phyloP scores from a whole-genome alignment of 2,797 vertebrate genomes.

The Galagoides demidoff region DNA sequence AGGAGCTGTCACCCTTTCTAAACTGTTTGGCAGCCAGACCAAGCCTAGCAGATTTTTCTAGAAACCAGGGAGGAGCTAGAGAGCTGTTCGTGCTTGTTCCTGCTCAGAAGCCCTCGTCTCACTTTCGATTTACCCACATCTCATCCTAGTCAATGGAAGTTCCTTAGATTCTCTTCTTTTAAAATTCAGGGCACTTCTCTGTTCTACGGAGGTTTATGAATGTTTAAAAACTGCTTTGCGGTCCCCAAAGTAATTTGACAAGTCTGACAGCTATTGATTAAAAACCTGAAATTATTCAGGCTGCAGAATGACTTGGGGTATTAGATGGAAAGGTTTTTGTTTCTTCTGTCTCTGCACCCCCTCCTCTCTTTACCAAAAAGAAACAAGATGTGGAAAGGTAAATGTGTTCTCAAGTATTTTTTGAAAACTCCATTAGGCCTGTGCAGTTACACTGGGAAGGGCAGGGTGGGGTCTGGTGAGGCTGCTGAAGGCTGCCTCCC shows the following conservation, averaged over 20 bases:
- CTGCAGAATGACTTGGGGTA: slow-evolving; percentile 86
- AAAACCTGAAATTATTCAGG: slow-evolving; percentile 89
- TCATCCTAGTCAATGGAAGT: slow-evolving; percentile 84
- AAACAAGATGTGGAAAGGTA: slow-evolving; percentile 83
- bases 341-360: slow-evolving; percentile 37
- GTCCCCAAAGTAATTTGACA: slow-evolving; percentile 91
- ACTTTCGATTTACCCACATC: slow-evolving; percentile 82
- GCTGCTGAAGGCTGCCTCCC: background rate
- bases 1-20: background rate
- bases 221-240: slow-evolving; percentile 90
- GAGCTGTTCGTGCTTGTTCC: background rate
- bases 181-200: slow-evolving; percentile 86
- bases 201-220: slow-evolving; percentile 89
- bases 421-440: slow-evolving; percentile 82
- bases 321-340: slow-evolving; percentile 86
- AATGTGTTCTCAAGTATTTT: slow-evolving; percentile 80
- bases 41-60: background rate
- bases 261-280: slow-evolving; percentile 92
- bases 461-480: background rate
- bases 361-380: background rate
- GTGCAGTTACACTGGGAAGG: slow-evolving; percentile 78
- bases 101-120: slow-evolving; percentile 68
- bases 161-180: slow-evolving; percentile 84
- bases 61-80: background rate
- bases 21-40: background rate